Base-by-base conservation (phyloP, 1,140 invertebrate species). In the Diabrotica undecimpunctata region DNA sequence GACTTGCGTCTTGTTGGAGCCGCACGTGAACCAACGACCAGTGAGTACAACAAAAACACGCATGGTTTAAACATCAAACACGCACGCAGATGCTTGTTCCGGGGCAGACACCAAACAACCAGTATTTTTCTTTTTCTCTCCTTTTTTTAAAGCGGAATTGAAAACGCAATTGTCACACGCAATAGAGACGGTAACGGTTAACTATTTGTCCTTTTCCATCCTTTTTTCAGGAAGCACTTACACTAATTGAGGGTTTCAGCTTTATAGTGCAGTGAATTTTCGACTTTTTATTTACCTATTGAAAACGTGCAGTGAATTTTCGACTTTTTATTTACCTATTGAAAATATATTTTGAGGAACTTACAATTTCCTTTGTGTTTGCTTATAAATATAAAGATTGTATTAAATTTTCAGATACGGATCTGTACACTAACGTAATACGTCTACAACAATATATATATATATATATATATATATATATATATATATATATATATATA, bases 141-240 rank as follows among this genome's bases (percentile, higher is more conserved):
- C 41, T 46, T n/a, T 10, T 46, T 46, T 46, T 46, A 46, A 6
- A 46, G n/a, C 41, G 41, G 41, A 46, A 46, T n/a, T 46, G 41
- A n/a, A 36, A 55, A 55, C 54, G 54, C 54, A 65, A 65, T 65
- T 65, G 63, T 58, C 63, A 53, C 63, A 65, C 63, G 63, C 63
- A 38, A 65, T 52, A 14, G 25, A 50, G 14, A 39, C 35, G 9
- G n/a, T 35, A 25, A 36, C 63, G 56, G 36, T 65, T 55, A 12
- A 5, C 63, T 54, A 58, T 59, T 50, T 46, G n/a, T 46, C 41
- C 41, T 46, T 10, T 46, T 46, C 25, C 25, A 25, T 46, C 12
- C 46, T 14, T 58, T 65, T 53, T 35, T 53, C 25, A 51, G 39
- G 53, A 12, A 35, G 10, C 46, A 53, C 38, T 53, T 14, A 36